Base-by-base conservation (phyloP, 35 echinoderm and acorn worm species). In the Ophiothrix spiculata region DNA sequence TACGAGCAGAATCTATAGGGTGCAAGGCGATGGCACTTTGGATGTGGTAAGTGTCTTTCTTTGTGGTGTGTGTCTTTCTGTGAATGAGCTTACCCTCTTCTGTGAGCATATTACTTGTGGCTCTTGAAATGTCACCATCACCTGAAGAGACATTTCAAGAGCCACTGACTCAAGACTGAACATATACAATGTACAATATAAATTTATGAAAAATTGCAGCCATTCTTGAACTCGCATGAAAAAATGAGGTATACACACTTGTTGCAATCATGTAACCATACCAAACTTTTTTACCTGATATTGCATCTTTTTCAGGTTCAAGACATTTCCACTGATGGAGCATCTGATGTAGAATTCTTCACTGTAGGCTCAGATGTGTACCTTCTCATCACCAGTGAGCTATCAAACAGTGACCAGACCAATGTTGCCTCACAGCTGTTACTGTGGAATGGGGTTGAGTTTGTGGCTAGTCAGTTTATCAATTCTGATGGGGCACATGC, bases 261-360 rank as follows among this genome's bases (percentile, higher is more conserved):
- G n/a, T n/a, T n/a, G n/a, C n/a, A n/a, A n/a, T n/a, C n/a, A n/a
- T n/a, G n/a, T n/a, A n/a, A n/a, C n/a, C n/a, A n/a, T n/a, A n/a
- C n/a, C n/a, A n/a, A n/a, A n/a, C n/a, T n/a, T n/a, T n/a, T n/a
- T n/a, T n/a, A n/a, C n/a, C n/a, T n/a, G n/a, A n/a, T n/a, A n/a
- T n/a, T n/a, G n/a, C n/a, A n/a, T n/a, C n/a, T n/a, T n/a, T 64
- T 35, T 75, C 56, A 97, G 95, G 75, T 97, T 19, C 91, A 97
- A 93, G 91, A 97, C 74, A 93, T 97, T 42, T 31, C 74, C 25
- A 97, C 91, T 6, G 74, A 45, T 0, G 95, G 95, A 37, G 95
- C 95, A 12, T 90, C 91, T 32, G 91, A 89, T 81, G 88, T 90
- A 6, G 81, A 75, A 13, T 97, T 97, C 85, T 82, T 97, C 84